phyloP scores from a whole-genome alignment of 1,140 invertebrate genomes.

The Drosophila grimshawi region DNA sequence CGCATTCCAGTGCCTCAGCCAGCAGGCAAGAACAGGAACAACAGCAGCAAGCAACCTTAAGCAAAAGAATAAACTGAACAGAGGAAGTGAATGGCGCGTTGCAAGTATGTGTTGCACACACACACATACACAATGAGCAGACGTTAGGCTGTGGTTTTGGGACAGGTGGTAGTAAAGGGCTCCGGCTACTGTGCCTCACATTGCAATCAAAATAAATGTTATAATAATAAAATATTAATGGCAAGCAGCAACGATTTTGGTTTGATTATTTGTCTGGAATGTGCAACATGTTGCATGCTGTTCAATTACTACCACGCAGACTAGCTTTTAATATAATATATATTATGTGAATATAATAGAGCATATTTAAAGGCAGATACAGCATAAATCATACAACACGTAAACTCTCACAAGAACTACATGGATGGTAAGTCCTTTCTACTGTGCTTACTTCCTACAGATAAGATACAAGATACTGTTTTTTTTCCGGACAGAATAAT shows the following conservation, averaged over 20 bases:
- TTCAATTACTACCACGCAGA: background rate
- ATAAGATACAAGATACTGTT: too few relatives aligned
- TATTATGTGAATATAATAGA: too few relatives aligned
- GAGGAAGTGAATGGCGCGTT: conserved; percentile 49
- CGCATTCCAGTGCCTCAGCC: conserved; percentile 43
- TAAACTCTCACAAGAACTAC: too few relatives aligned
- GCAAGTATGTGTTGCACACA: conserved; percentile 50
- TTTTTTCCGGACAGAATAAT: too few relatives aligned
- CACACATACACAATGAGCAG: conserved; percentile 3
- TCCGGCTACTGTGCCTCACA: conserved; percentile 24
- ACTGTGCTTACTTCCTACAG: too few relatives aligned
- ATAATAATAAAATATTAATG: conserved; percentile 18
- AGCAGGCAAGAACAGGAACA: conserved; percentile 23
- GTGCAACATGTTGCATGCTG: conserved; percentile 33
- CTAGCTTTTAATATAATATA: too few relatives aligned
- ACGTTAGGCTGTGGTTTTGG: background rate
- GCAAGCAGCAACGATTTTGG: conserved; percentile 4
- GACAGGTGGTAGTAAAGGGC: conserved; percentile 2
- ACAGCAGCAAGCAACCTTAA: conserved; percentile 6
- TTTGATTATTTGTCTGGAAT: conserved; percentile 1
- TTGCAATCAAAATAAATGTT: conserved; percentile 41
- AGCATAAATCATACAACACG: too few relatives aligned
- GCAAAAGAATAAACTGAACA: conserved; percentile 14
- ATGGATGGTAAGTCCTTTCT: too few relatives aligned
- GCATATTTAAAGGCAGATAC: too few relatives aligned